phyloP scores from a whole-genome alignment of 1,140 invertebrate genomes.

The Drosophila varians region DNA sequence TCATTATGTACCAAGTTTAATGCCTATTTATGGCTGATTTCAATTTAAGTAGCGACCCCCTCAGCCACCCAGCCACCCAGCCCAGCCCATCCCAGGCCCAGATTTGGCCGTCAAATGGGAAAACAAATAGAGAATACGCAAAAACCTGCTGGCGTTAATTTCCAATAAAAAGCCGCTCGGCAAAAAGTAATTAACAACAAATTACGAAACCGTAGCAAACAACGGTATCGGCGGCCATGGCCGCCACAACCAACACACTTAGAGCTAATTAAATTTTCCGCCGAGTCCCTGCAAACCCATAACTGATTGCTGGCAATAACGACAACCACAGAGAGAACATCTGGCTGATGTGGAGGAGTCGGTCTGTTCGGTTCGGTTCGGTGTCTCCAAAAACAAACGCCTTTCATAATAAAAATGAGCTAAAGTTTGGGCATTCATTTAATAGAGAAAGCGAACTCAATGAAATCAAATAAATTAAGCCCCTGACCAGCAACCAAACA shows the following conservation, averaged over 20 bases:
- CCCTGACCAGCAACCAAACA: slow-evolving; percentile 33
- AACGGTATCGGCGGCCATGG: slow-evolving; percentile 25
- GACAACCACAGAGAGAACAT: slow-evolving; percentile 29
- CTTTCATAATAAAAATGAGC: slow-evolving; percentile 12
- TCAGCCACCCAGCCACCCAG: not conserved
- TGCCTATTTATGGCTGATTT: slow-evolving; percentile 66
- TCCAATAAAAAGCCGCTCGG: slow-evolving; percentile 64
- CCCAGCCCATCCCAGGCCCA: not conserved
- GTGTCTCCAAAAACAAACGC: slow-evolving; percentile 9
- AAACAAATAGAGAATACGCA: slow-evolving; percentile 34
- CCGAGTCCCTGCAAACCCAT: slow-evolving; percentile 13
- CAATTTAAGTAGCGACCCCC: slow-evolving; percentile 48
- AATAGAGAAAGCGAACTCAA: slow-evolving; percentile 7
- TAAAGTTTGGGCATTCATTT: slow-evolving; percentile 8
- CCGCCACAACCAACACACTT: slow-evolving; percentile 64
- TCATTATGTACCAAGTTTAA: slow-evolving; percentile 46
- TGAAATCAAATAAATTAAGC: slow-evolving; percentile 58
- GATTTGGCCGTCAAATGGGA: slow-evolving; percentile 1
- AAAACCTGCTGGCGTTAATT: slow-evolving; percentile 67
- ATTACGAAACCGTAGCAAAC: slow-evolving; percentile 54
- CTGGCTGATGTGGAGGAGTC: slow-evolving; percentile 5
- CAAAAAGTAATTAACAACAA: slow-evolving; percentile 77
- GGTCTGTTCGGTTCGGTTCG: too few relatives aligned
- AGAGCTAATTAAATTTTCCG: slow-evolving; percentile 70
- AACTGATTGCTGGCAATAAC: slow-evolving; percentile 45